Conservation (phyloP, 2,888 invertebrate species). For the Agonopterix arenella region DNA sequence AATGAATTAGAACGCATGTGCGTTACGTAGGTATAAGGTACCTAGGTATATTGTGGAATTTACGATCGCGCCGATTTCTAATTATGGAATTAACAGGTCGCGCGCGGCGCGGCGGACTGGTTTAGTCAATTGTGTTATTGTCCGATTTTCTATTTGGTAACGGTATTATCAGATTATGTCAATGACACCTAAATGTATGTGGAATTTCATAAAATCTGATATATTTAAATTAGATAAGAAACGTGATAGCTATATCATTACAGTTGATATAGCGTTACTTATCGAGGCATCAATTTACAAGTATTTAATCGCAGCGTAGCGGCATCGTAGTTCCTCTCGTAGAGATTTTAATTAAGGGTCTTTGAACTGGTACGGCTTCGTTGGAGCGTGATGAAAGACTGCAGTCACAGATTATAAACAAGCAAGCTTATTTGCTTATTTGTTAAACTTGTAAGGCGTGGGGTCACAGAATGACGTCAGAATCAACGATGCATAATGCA, state of each 20-base stretch:
- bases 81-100: conserved; percentile 22
- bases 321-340: conserved; percentile 28
- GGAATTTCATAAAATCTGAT: not conserved
- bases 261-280: not conserved
- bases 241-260: not conserved
- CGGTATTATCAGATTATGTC: conserved; percentile 12
- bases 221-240: not conserved
- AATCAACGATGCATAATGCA: not conserved
- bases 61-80: conserved; percentile 29
- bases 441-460: not conserved
- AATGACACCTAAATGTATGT: conserved; percentile 2
- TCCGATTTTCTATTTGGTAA: conserved; percentile 9
- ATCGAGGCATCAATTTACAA: too few relatives aligned
- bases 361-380: conserved; percentile 36
- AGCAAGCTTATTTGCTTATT: not conserved
- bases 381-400: conserved; percentile 28
- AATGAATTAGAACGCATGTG: conserved; percentile 33
- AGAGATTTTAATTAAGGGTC: conserved; percentile 44
- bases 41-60: conserved; percentile 15
- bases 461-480: not conserved
- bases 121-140: conserved; percentile 15
- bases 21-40: conserved; percentile 27
- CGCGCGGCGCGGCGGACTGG: conserved; percentile 8
- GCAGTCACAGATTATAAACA: conserved; percentile 1
- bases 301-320: conserved; percentile 16